These are phyloP conservation scores for Neria commutata DNA, from an alignment of 2,888 invertebrate genomes.

Conservation along the genomic window DNA sequence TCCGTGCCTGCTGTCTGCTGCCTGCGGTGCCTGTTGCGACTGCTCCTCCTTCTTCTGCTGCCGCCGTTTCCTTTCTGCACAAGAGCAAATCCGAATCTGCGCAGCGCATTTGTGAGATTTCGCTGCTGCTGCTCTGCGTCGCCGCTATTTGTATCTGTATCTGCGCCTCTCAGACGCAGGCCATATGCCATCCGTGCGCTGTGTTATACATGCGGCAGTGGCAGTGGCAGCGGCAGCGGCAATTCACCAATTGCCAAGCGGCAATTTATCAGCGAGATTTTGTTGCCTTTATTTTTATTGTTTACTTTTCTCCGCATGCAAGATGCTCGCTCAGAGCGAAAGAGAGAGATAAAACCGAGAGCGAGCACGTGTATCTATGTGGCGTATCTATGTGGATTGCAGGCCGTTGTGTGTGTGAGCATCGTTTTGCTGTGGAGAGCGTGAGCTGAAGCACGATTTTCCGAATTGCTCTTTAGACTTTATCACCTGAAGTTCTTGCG, in stretches of 20 bases:
- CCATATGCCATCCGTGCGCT: neutral
- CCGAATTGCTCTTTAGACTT: neutral
- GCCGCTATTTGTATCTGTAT: neutral
- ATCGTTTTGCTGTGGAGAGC: neutral
- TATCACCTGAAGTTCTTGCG: neutral
- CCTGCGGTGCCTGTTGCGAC: neutral
- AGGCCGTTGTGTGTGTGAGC: neutral
- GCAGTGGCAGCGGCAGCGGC: neutral
- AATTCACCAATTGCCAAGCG: conserved; percentile 3
- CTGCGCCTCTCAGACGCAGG: neutral
- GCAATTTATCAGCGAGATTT: conserved; percentile 5
- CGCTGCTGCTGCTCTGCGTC: neutral
- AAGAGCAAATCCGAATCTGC: neutral
- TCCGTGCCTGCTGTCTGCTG: too few species aligned
- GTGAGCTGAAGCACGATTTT: neutral
- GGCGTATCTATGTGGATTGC: neutral
- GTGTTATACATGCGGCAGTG: neutral
- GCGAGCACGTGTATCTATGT: neutral
- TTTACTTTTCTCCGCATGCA: neutral
- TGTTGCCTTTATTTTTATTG: neutral
- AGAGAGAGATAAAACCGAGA: neutral
- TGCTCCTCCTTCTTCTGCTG: neutral
- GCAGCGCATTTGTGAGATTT: neutral
- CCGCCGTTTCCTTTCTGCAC: neutral
- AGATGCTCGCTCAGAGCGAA: neutral